These are phyloP conservation scores for Cacatua alba DNA, from an alignment of 2,113 vertebrate species.

Conservation along the genomic window DNA sequence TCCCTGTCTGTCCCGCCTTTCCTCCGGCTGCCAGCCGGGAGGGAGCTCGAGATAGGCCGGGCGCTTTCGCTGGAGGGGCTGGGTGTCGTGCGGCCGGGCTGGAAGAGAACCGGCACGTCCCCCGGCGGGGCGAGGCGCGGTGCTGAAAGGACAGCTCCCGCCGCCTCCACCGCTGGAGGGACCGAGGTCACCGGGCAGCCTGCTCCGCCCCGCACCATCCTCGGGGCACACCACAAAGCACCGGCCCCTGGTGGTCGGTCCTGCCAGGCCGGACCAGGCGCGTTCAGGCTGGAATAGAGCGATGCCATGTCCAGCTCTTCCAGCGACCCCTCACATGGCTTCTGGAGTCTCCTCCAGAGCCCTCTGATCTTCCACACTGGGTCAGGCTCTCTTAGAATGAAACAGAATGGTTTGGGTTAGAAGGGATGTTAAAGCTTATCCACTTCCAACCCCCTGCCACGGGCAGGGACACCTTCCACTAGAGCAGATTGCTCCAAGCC, in stretches of 20 bases:
- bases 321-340: neutral
- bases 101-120: fast-evolving
- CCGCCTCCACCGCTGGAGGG: neutral
- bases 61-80: fast-evolving
- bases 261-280: neutral
- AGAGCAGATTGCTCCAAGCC: too few relatives aligned
- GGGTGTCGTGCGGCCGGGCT: too few relatives aligned
- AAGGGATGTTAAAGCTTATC: neutral
- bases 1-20: fast-evolving
- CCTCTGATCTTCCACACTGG: neutral
- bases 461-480: neutral
- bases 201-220: fast-evolving
- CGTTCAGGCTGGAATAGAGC: neutral
- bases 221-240: neutral
- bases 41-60: neutral
- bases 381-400: neutral
- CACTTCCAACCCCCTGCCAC: neutral
- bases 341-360: neutral
- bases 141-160: conserved; percentile 58
- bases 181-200: too few relatives aligned
- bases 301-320: neutral
- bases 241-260: too few relatives aligned
- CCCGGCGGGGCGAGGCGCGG: neutral
- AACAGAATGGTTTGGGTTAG: neutral
- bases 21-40: neutral